phyloP scores from a whole-genome alignment of 1,140 invertebrate genomes.

The Bombus balteatus region DNA sequence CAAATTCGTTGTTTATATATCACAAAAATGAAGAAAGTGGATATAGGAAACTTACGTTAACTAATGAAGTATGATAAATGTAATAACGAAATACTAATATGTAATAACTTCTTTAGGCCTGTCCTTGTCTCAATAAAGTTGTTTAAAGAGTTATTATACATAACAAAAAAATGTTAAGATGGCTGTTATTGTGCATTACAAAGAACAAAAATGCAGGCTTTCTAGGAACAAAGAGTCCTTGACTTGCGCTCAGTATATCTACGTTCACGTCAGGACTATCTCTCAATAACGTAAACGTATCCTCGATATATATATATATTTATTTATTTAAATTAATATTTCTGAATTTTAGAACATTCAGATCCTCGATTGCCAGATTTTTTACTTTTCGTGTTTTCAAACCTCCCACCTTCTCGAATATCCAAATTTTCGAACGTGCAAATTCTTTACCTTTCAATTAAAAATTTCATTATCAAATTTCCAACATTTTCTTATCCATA shows the following conservation, averaged over 20 bases:
- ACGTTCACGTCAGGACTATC: constrained; percentile 60
- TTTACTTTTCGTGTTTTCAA: no score
- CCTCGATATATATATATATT: not conserved
- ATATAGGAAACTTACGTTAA: not conserved
- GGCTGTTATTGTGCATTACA: not conserved
- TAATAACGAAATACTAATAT: not conserved
- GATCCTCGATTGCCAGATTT: no score
- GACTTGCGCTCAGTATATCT: constrained; percentile 66
- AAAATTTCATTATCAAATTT: not conserved
- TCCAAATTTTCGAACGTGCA: not conserved
- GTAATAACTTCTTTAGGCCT: not conserved
- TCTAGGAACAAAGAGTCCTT: constrained; percentile 72
- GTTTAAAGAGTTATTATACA: not conserved
- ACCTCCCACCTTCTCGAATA: not conserved
- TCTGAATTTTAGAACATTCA: not conserved
- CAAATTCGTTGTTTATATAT: not conserved
- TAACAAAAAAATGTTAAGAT: not conserved
- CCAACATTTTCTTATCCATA: not conserved
- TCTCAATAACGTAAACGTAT: not conserved
- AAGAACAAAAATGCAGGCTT: constrained; percentile 49
- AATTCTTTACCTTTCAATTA: not conserved
- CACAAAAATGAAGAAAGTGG: not conserved
- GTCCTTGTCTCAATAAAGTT: not conserved
- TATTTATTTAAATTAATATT: not conserved
- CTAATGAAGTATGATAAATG: not conserved